These are phyloP conservation scores for Microctenopoma lineatum DNA, from an alignment of 2,797 vertebrate genomes.

Conservation along the genomic window DNA sequence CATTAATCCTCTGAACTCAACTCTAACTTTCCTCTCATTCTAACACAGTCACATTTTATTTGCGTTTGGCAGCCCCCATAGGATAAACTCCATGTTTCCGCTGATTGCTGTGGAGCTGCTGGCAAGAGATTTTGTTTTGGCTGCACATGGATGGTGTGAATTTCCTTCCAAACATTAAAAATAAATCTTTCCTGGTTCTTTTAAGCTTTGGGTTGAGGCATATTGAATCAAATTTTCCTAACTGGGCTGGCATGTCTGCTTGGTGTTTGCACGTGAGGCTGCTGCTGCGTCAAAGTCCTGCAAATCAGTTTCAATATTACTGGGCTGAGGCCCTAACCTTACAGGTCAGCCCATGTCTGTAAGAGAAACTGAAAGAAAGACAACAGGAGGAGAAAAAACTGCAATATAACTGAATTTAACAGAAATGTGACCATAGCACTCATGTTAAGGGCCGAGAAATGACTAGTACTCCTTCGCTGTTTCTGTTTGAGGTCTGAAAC, in stretches of 20 bases:
- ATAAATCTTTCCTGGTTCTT: not conserved
- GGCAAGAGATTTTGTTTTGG: slow-evolving; percentile 49
- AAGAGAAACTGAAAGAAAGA: slow-evolving; percentile 3
- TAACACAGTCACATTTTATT: slow-evolving; percentile 22
- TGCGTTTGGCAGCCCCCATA: slow-evolving; percentile 33
- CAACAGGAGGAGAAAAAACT: not conserved
- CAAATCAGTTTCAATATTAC: slow-evolving; percentile 34
- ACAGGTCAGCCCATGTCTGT: slow-evolving; percentile 5
- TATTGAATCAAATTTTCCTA: slow-evolving; percentile 9
- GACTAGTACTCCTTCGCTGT: too few relatives aligned
- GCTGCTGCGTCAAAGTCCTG: slow-evolving; percentile 32
- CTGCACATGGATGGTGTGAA: slow-evolving; percentile 26
- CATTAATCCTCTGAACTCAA: slow-evolving; percentile 19
- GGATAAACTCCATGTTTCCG: slow-evolving; percentile 55
- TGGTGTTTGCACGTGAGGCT: slow-evolving; percentile 21
- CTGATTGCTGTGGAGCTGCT: slow-evolving; percentile 39
- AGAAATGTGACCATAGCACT: not conserved
- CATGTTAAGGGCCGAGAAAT: not conserved
- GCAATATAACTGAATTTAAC: not conserved
- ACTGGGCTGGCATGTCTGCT: not conserved
- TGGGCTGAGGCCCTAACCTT: slow-evolving; percentile 11
- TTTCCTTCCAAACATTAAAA: slow-evolving; percentile 24
- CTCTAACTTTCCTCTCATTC: slow-evolving; percentile 21
- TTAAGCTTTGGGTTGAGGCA: slow-evolving; percentile 8
- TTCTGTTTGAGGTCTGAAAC: too few relatives aligned